Conservation (phyloP, 1,140 invertebrate genomes). For the Neoseiulus cucumeris region DNA sequence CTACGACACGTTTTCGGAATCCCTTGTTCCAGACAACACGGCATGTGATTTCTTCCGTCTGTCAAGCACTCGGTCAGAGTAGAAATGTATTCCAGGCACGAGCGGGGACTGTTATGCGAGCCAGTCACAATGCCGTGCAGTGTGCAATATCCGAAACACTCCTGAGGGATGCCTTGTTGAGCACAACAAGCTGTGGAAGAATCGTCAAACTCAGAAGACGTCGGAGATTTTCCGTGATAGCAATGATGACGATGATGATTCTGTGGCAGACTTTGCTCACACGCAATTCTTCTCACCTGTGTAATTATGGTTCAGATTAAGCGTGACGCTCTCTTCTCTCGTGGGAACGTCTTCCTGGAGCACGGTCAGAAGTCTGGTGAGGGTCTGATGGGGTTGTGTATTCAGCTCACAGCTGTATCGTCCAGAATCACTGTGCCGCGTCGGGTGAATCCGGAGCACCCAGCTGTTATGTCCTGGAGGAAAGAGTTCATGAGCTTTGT, state of each 20-base stretch:
- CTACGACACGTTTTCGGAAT: constrained; percentile 63
- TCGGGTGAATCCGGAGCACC: constrained; percentile 51
- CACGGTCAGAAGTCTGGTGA: constrained; percentile 47
- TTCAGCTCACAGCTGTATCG: constrained; percentile 61
- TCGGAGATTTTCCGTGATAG: constrained; percentile 15
- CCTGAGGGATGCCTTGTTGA: neutral
- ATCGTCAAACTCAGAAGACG: neutral
- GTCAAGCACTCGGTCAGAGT: constrained; percentile 17
- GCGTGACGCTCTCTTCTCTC: constrained; percentile 15
- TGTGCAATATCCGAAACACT: constrained; percentile 6
- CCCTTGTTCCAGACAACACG: constrained; percentile 52
- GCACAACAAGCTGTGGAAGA: constrained; percentile 9
- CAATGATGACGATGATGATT: neutral
- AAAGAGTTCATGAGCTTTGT: neutral
- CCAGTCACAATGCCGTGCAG: neutral
- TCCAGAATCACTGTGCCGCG: constrained; percentile 44
- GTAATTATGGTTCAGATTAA: constrained; percentile 9
- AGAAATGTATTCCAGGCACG: neutral
- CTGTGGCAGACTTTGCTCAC: no score
- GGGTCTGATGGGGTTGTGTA: constrained; percentile 47
- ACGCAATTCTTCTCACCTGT: neutral
- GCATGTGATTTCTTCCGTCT: constrained; percentile 58
- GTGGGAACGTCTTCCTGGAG: constrained; percentile 27
- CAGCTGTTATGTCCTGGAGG: constrained; percentile 50
- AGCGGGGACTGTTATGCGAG: neutral